Conservation (phyloP, 1,140 invertebrate species). For the Plutomurus gul region DNA sequence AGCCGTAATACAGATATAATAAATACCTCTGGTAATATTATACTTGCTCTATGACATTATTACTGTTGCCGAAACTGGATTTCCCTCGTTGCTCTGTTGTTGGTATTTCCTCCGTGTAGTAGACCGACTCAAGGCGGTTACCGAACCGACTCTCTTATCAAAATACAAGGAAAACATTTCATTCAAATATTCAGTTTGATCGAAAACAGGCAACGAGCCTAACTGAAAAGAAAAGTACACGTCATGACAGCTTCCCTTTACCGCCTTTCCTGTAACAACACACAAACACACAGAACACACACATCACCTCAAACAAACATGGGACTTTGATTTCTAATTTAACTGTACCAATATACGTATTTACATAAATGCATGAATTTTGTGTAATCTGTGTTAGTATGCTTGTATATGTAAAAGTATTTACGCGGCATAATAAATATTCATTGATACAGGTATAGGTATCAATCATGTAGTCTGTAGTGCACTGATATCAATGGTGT, state of each 20-base stretch:
- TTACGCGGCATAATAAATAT: too few species aligned
- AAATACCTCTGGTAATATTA: background rate
- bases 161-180: background rate
- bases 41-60: constrained; percentile 13
- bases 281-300: background rate
- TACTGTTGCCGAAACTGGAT: constrained; percentile 18
- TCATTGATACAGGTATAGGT: too few species aligned
- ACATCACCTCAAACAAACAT: background rate
- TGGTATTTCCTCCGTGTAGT: background rate
- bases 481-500: too few species aligned
- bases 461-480: too few species aligned
- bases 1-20: too few species aligned
- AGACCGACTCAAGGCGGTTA: background rate
- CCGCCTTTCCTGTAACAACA: background rate
- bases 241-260: constrained; percentile 11
- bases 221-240: background rate
- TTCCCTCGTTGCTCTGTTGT: background rate
- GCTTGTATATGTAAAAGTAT: too few species aligned
- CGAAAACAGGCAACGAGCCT: background rate
- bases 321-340: background rate
- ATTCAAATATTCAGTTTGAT: background rate
- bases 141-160: background rate
- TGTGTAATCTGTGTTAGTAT: too few species aligned
- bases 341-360: background rate
- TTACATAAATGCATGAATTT: background rate